A percentile compares a stretch with the other conserved stretches of the same genome.
These are phyloP conservation scores for Lacerta agilis DNA, from an alignment of 2,797 vertebrate genomes.

Conservation along the genomic window DNA sequence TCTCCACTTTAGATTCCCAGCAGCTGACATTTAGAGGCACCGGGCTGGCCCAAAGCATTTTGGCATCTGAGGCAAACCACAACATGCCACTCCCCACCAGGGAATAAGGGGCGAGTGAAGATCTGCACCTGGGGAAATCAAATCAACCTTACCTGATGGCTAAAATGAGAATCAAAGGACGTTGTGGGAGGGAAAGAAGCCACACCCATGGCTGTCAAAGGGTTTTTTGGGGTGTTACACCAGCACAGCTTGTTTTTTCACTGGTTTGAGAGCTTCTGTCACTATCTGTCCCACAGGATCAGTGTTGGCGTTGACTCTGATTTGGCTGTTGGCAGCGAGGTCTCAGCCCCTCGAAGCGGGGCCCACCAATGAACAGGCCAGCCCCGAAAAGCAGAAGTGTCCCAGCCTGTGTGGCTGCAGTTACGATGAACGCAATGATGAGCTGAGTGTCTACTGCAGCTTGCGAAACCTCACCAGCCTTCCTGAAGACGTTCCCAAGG, in stretches of 20 bases:
- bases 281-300: constrained; percentile 30
- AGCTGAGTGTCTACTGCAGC: constrained; percentile 93
- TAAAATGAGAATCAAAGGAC: too few relatives aligned
- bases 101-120: too few relatives aligned
- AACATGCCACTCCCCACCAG: too few relatives aligned
- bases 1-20: neutral
- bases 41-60: too few relatives aligned
- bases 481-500: constrained; percentile 81
- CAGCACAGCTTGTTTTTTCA: too few relatives aligned
- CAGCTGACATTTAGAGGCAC: neutral
- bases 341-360: constrained; percentile 62
- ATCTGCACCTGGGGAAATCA: too few relatives aligned
- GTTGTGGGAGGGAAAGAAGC: too few relatives aligned
- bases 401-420: constrained; percentile 86
- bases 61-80: too few relatives aligned
- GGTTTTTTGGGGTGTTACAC: too few relatives aligned
- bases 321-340: constrained; percentile 29
- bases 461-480: constrained; percentile 83
- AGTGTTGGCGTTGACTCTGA: constrained; percentile 59
- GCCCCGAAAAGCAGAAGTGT: constrained; percentile 79
- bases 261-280: fast-evolving
- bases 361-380: constrained; percentile 59
- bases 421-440: constrained; percentile 84
- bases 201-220: too few relatives aligned
- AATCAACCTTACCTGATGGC: too few relatives aligned